Conservation (phyloP, 2,113 vertebrate species). For the Datnioides undecimradiatus region DNA sequence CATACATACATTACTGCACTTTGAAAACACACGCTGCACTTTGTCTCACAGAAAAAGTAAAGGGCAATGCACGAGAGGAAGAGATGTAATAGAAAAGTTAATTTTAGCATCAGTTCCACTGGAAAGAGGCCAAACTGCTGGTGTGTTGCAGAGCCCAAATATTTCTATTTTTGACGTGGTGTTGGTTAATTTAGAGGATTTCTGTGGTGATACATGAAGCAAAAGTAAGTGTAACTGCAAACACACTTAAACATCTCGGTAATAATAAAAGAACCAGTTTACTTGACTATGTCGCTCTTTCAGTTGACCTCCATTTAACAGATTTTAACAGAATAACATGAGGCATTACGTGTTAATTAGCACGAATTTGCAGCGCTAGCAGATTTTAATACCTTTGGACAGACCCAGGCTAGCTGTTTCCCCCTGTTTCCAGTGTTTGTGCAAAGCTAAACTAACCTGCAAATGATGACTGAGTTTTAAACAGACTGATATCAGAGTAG, state of each 20-base stretch:
- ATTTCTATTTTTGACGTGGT: neutral
- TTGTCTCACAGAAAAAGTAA: constrained; percentile 28
- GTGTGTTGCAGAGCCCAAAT: neutral
- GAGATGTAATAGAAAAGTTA: constrained; percentile 41
- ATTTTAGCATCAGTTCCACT: constrained; percentile 33
- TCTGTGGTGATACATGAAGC: neutral
- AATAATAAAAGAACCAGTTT: neutral
- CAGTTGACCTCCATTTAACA: neutral
- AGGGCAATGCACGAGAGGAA: constrained; percentile 33
- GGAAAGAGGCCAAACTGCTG: neutral
- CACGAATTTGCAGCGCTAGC: neutral
- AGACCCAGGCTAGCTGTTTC: neutral
- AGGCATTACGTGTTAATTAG: neutral
- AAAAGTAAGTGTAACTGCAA: neutral
- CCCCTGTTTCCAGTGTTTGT: neutral
- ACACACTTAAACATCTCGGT: neutral
- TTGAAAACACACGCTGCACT: constrained; percentile 15
- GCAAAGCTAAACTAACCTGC: no score
- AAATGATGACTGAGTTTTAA: no score
- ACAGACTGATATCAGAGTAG: neutral
- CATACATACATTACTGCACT: constrained; percentile 21
- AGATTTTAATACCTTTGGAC: neutral
- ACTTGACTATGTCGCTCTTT: neutral
- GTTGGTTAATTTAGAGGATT: neutral
- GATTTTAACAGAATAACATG: no score